Percentiles rank a stretch among this genome's conserved stretches.
These are phyloP conservation scores for Scolopax rusticola DNA, from an alignment of 2,797 vertebrate species.

Conservation along the genomic window DNA sequence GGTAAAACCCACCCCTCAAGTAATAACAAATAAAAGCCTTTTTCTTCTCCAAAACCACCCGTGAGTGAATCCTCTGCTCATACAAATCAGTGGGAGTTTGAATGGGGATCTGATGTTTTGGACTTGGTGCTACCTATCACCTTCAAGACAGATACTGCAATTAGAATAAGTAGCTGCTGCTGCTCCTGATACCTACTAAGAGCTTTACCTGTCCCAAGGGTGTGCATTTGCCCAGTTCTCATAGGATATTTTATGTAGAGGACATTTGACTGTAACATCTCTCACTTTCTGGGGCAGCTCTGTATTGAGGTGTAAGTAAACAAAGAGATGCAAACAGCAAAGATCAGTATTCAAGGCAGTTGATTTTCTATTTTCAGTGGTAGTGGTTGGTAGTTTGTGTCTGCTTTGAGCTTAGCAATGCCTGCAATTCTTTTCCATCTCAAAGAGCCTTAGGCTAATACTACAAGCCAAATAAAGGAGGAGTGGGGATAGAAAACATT, in stretches of 20 bases:
- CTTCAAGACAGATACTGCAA: fast-evolving
- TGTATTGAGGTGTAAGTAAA: not conserved
- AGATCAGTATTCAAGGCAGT: not conserved
- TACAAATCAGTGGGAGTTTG: not conserved
- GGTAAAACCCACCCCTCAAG: not conserved
- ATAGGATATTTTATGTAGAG: not conserved
- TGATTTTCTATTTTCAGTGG: not conserved
- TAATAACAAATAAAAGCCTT: too few species aligned
- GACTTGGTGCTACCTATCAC: not conserved
- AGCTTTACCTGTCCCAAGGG: not conserved
- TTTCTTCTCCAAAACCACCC: not conserved
- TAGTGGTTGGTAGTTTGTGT: not conserved
- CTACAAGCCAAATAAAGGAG: not conserved
- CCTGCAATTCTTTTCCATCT: not conserved
- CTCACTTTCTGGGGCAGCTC: not conserved
- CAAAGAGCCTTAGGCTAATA: not conserved
- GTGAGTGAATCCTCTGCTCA: not conserved
- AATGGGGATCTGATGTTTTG: not conserved
- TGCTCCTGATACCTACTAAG: not conserved
- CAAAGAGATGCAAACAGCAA: not conserved
- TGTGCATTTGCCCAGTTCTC: not conserved
- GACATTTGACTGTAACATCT: not conserved
- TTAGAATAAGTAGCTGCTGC: fast-evolving
- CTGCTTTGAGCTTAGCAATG: not conserved
- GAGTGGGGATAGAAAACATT: not conserved